A percentile compares a stretch with the other conserved stretches of the same genome.
Conservation (phyloP, 2,113 vertebrate species). For the Coregonus clupeaformis region DNA sequence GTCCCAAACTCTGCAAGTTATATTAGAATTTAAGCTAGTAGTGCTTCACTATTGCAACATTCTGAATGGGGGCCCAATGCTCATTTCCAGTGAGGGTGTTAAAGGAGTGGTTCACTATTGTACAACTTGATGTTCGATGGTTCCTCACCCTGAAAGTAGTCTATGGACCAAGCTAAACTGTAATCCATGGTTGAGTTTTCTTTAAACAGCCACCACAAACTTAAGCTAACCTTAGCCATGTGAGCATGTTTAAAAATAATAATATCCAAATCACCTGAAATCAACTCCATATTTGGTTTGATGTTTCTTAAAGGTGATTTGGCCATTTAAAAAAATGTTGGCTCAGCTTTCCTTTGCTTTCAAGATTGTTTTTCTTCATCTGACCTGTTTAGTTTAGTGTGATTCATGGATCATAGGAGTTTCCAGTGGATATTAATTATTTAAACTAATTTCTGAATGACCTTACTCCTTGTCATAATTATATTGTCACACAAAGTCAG, state of each 20-base stretch:
- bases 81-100: not conserved
- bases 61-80: not conserved
- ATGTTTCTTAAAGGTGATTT: too few relatives aligned
- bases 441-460: not conserved
- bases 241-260: not conserved
- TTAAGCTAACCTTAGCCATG: too few relatives aligned
- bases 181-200: too few relatives aligned
- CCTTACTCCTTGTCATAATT: not conserved
- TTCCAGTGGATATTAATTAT: not conserved
- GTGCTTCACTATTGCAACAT: not conserved
- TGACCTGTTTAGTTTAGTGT: conserved; percentile 43
- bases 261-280: not conserved
- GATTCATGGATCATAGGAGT: conserved; percentile 1
- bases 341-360: not conserved
- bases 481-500: too few relatives aligned
- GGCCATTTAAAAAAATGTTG: not conserved
- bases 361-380: conserved; percentile 20
- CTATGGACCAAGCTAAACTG: too few relatives aligned
- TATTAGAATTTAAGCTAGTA: not conserved
- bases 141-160: too few relatives aligned
- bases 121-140: too few relatives aligned
- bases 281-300: not conserved
- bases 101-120: too few relatives aligned
- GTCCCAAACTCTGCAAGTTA: not conserved
- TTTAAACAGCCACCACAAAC: too few relatives aligned